Conservation (phyloP, 1,140 invertebrate genomes). For the Drosophila varians region DNA sequence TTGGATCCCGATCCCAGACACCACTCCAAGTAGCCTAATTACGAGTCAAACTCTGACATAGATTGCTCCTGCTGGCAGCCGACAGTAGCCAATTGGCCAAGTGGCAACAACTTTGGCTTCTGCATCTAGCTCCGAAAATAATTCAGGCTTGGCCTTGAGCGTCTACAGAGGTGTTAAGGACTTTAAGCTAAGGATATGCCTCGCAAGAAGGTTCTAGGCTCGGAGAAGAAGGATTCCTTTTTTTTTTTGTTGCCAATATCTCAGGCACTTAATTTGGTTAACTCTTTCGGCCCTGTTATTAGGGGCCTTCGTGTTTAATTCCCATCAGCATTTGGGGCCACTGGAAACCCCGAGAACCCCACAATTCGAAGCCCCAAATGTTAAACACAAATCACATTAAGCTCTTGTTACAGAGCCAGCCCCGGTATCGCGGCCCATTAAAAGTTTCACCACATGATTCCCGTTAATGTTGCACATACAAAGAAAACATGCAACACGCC, state of each 20-base stretch:
- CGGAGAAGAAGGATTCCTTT: no score
- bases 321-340: conserved; percentile 54
- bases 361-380: conserved; percentile 19
- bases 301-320: conserved; percentile 53
- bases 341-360: conserved; percentile 8
- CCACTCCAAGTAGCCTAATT: conserved; percentile 75
- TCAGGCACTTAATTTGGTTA: conserved; percentile 17
- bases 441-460: conserved; percentile 75
- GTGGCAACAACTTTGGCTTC: conserved; percentile 23
- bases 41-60: conserved; percentile 69
- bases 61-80: conserved; percentile 58
- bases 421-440: conserved; percentile 40
- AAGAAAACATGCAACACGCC: conserved; percentile 47
- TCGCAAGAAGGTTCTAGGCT: no score
- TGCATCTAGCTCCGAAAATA: conserved; percentile 32
- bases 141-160: conserved; percentile 34
- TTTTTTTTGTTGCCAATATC: not conserved
- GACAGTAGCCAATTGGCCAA: conserved; percentile 46
- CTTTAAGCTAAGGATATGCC: not conserved
- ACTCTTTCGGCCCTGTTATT: conserved; percentile 18
- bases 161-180: not conserved
- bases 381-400: conserved; percentile 72
- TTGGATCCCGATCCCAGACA: conserved; percentile 9
- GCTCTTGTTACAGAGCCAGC: conserved; percentile 57
- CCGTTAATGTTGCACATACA: conserved; percentile 55